Conservation (phyloP, 2,113 vertebrate species). For the Sorex araneus region DNA sequence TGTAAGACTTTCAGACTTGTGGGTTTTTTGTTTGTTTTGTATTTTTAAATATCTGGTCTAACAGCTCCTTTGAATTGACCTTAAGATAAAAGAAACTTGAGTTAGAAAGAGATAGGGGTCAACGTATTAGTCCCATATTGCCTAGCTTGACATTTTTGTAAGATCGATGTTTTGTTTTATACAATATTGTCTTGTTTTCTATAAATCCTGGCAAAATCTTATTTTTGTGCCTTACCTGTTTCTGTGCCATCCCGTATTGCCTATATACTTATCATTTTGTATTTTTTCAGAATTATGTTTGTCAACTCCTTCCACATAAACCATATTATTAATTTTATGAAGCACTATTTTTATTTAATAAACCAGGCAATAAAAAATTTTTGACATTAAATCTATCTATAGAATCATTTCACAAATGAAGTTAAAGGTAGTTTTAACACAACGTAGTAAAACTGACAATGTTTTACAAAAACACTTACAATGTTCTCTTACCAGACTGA, state of each 20-base stretch:
- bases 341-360: background rate
- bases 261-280: fast-evolving
- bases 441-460: background rate
- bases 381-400: background rate
- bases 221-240: background rate
- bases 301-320: background rate
- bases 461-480: background rate
- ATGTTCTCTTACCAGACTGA: background rate
- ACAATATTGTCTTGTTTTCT: background rate
- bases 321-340: background rate
- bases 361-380: slow-evolving; percentile 3
- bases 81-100: background rate
- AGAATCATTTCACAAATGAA: slow-evolving; percentile 41
- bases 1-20: background rate
- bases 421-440: background rate
- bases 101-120: background rate
- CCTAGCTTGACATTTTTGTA: too few relatives aligned
- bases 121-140: background rate
- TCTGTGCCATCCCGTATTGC: background rate
- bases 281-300: background rate
- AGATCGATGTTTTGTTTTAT: background rate
- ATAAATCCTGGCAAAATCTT: background rate
- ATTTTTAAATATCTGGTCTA: background rate
- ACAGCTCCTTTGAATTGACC: background rate
- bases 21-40: too few relatives aligned